Conservation (phyloP, 2,888 invertebrate genomes). For the Deilephila porcellus region DNA sequence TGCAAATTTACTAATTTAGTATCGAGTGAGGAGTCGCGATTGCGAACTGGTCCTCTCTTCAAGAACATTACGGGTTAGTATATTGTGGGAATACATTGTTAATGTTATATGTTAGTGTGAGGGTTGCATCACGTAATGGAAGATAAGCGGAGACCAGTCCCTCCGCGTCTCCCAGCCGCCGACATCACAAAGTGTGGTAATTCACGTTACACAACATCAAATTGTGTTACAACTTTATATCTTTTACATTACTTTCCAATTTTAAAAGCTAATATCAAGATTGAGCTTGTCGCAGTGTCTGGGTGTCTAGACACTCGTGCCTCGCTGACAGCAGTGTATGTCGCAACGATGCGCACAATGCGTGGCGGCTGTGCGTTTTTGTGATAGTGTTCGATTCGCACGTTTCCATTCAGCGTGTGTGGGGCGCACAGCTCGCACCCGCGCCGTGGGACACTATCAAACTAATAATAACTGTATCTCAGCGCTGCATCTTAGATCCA, state of each 20-base stretch:
- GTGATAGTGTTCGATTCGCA: constrained; percentile 64
- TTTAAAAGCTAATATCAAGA: neutral
- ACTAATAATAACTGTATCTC: neutral
- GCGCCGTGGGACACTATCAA: constrained; percentile 3
- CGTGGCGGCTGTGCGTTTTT: constrained; percentile 59
- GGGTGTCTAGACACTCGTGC: too few relatives aligned
- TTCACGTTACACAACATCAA: constrained; percentile 11
- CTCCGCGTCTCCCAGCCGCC: neutral
- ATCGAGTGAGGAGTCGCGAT: too few relatives aligned
- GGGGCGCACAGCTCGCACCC: neutral
- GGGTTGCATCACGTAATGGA: neutral
- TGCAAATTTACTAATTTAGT: too few relatives aligned
- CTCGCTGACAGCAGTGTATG: neutral
- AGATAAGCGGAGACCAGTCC: neutral
- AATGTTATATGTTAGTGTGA: neutral
- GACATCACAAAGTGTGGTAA: neutral
- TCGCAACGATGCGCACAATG: neutral
- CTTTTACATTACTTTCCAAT: constrained; percentile 2
- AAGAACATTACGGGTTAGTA: neutral
- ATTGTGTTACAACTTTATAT: neutral
- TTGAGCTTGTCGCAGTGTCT: neutral
- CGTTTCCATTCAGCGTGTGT: constrained; percentile 57
- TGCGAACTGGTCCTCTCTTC: too few relatives aligned
- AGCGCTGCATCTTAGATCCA: neutral
- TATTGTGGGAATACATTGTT: neutral